Evolutionary conservation across 2,888 invertebrate genomes (phyloP), one percentile per base, ranked within the genome.

Genomic region (Alitta virens): DNA sequence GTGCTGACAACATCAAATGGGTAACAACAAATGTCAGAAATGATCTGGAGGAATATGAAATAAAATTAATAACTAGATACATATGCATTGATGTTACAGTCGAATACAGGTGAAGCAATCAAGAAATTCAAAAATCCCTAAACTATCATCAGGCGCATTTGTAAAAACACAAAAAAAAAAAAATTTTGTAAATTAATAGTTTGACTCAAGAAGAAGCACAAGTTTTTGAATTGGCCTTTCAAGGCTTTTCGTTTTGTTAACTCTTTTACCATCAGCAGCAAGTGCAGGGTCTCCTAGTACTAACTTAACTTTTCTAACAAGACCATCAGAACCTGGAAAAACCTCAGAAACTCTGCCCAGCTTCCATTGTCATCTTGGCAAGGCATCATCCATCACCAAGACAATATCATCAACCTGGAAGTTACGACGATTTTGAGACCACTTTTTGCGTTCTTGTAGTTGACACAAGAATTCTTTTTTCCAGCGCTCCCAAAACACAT

Each of bases 401-500:
- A 63, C 63, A 43, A 62, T 38, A 54, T 63, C 63, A 3, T 56
- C 56, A 16, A 27, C 59, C 2, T 46, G 12, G 16, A 63, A n/a
- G 42, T 60, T 56, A 14, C 50, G 23, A 18, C 40, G n/a, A 1
- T 50, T 27, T 43, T 49, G n/a, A n/a, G n/a, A 5, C 64, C 64
- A 64, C 40, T 62, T 64, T 38, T 52, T 58, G 23, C 59, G n/a
- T 33, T 12, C 26, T 51, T 62, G 56, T 2, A 64, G 42, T 16
- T 27, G 43, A 0, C 14, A 24, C 33, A 64, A 26, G 25, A 53
- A 64, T 43, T 64, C 62, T 23, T 33, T 51, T 46, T 49, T 42
- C 64, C 64, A 62, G n/a, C 57, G 38, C 14, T 56, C 40, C 62
- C 62, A 64, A 42, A 64, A 64, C 53, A 53, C 21, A 40, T 64